Conservation (phyloP, 1,140 invertebrate genomes). For the Aplysia californica region DNA sequence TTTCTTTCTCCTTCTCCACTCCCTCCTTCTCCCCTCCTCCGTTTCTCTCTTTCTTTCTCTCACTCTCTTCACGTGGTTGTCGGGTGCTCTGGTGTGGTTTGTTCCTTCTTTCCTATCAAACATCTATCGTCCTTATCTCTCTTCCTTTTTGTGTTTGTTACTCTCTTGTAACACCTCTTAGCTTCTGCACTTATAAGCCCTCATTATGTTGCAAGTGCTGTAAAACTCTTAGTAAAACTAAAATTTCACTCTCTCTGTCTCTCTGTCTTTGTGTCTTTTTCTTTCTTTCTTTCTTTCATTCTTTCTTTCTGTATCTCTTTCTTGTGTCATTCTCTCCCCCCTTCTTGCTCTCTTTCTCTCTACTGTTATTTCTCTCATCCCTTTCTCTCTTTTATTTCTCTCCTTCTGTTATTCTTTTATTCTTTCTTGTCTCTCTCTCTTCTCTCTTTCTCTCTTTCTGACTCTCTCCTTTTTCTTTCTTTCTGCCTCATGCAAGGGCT, state of each 20-base stretch:
- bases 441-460: not conserved
- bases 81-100: too few species aligned
- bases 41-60: not conserved
- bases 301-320: too few species aligned
- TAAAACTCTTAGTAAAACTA: too few species aligned
- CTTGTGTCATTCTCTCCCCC: not conserved
- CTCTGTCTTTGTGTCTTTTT: too few species aligned
- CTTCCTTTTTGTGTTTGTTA: too few species aligned
- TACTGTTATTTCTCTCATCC: not conserved
- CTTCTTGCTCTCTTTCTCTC: not conserved
- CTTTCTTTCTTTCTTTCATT: too few species aligned
- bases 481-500: not conserved
- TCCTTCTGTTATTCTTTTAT: not conserved
- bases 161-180: too few species aligned
- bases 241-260: not conserved
- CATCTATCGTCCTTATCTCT: too few species aligned
- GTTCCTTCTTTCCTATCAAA: too few species aligned
- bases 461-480: not conserved
- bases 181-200: too few species aligned
- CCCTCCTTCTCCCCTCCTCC: too few species aligned
- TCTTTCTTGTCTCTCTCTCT: not conserved
- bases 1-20: not conserved
- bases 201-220: too few species aligned
- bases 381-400: not conserved
- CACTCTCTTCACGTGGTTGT: not conserved